Evolutionary conservation across 1,140 invertebrate genomes (phyloP), one percentile per base, ranked within the genome.

Genomic region (Drosophila novamexicana): DNA sequence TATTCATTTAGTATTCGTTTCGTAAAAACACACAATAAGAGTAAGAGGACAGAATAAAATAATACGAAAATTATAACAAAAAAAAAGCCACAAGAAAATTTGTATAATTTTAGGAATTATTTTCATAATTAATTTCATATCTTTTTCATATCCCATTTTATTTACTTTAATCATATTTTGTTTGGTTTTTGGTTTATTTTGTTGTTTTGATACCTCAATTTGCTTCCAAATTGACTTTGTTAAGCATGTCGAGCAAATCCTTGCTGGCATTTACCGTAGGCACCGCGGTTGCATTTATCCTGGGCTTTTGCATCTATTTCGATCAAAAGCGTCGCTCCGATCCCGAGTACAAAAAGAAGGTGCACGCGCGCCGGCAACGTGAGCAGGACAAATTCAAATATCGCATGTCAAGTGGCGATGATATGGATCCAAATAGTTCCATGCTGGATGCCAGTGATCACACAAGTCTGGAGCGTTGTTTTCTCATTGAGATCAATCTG

Each of bases 291-390:
- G 95, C 96, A 34, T 92, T 97, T 78, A 97, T 98, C 89, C 91
- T 99, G 70, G 98, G 97, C 16, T 99, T 99, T 93, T 99, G 98
- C 93, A 95, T 98, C 80, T 99, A 99, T 93, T 99, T 98, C 93
- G 98, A 99, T 93, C 94, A 95, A 71, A 97, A 98, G 93, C 94
- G 98, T 74, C 95, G 98, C 86, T 96, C 94, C 90, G 97, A 98
- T 94, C 98, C 98, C 6, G 94, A 97, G 77, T 99, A 98, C 93
- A 98, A 98, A 93, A 96, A 96, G 92, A 99, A 98, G 93, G 93
- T 99, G 54, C 95, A 95, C 83, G 96, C 71, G n/a, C 76, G 76
- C 4, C 67, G 63, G 0, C 73, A 16, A 7, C 37, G 32, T 3
- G 36, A 40, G 7, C 22, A 44, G 37, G 9, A 14, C 10, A 12